These are phyloP conservation scores for Chlamydotis undulata DNA, from an alignment of 2,113 vertebrate species.

Conservation along the genomic window DNA sequence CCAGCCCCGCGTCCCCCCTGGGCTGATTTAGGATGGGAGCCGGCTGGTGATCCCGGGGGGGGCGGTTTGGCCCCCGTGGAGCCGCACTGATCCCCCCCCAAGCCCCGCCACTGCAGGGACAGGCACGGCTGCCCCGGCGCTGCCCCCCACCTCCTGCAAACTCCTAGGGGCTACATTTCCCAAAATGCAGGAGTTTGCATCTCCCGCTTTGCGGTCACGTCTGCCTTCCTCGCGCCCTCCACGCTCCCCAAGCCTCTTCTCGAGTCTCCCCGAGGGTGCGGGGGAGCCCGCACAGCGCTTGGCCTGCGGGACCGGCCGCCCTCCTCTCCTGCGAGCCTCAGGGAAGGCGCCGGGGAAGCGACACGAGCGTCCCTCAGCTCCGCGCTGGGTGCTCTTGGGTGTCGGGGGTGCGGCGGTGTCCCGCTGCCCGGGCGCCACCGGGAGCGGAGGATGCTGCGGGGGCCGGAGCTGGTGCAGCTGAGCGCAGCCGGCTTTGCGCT, in stretches of 20 bases:
- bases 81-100: neutral
- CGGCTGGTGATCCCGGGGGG: neutral
- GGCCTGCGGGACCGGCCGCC: neutral
- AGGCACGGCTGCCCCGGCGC: neutral
- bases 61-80: neutral
- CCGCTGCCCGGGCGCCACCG: neutral
- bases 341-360: neutral
- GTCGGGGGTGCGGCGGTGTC: fast-evolving
- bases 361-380: neutral
- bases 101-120: no score
- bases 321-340: neutral
- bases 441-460: neutral
- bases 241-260: neutral
- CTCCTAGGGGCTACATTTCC: neutral
- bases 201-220: neutral
- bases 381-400: neutral
- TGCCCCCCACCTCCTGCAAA: fast-evolving
- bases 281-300: neutral
- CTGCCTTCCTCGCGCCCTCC: neutral
- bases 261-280: neutral
- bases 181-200: neutral
- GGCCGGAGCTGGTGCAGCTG: neutral
- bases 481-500: neutral
- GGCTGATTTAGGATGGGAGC: neutral
- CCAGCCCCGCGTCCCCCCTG: neutral